Evolutionary conservation across 2,888 invertebrate genomes (phyloP), one percentile per base, ranked within the genome.

Genomic region (Dyspetes luteomarginatus): DNA sequence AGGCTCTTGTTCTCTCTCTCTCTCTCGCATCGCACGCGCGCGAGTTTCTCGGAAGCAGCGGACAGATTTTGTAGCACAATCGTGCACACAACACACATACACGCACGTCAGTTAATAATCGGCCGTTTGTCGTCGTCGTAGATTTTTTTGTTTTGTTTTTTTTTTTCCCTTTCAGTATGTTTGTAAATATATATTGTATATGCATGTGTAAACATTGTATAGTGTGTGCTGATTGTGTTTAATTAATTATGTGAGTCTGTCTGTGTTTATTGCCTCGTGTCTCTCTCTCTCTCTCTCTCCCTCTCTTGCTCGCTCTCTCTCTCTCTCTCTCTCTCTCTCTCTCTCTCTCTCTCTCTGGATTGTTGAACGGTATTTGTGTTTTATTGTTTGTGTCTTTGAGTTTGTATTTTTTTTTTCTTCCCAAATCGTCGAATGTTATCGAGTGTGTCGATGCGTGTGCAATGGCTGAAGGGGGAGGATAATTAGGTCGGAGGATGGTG

Each of bases 21-120:
- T 69, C 67, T 81, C 78, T 79, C 72, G n/a, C n/a, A n/a, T 80
- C 83, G 62, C 62, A 30, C 82, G 85, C 82, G 84, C 82, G 83
- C 85, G 84, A 85, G 85, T 88, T 84, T 85, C 79, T 89, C 89
- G 89, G 90, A 90, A 90, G 90, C 88, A 89, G 88, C 88, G 89
- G 90, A 90, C 90, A 90, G 89, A 88, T 88, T 88, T 84, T 74
- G 79, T 65, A 82, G 82, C 81, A 82, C 83, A 73, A 41, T 81
- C 68, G 80, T 79, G 82, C 84, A 81, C 71, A 76, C 77, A 64
- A 67, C 83, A 67, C 82, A 85, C 86, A 86, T 84, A 79, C 68
- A 67, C 83, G 62, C 82, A 85, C 86, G 86, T 84, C 86, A 85
- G 83, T 86, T 77, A 67, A 74, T 81, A 68, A 72, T 86, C 86